Evolutionary conservation across 2,113 vertebrate genomes (phyloP).

Genomic region (Pachyramphus minor): DNA sequence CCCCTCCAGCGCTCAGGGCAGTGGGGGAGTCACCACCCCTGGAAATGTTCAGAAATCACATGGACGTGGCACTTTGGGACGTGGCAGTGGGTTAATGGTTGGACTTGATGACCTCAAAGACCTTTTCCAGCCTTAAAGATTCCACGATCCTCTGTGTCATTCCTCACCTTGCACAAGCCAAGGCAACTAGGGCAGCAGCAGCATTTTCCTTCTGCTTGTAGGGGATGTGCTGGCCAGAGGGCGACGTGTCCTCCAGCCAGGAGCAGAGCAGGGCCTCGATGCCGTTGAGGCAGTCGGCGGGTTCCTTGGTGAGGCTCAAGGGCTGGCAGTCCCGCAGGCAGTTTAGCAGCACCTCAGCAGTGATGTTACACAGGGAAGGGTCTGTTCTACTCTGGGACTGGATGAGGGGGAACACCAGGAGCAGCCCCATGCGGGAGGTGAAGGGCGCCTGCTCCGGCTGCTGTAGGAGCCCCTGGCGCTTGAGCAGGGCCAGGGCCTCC

Average conservation of each 20-base stretch:
- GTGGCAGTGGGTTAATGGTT: not conserved
- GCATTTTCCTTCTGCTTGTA: slow-evolving; percentile 94
- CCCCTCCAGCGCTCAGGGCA: not conserved
- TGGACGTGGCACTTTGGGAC: not conserved
- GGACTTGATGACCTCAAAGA: not conserved
- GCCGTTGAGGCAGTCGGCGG: slow-evolving; percentile 93
- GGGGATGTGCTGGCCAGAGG: slow-evolving; percentile 73
- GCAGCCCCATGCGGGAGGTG: slow-evolving; percentile 92
- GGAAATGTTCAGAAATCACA: not conserved
- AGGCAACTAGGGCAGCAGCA: slow-evolving; percentile 93
- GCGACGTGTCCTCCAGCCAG: slow-evolving; percentile 87
- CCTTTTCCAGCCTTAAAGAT: too few relatives aligned
- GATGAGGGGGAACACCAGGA: slow-evolving; percentile 93
- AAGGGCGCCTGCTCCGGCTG: slow-evolving; percentile 94
- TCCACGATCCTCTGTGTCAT: accelerated
- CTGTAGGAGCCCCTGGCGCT: slow-evolving; percentile 92
- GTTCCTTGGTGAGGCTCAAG: slow-evolving; percentile 96
- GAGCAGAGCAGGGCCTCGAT: slow-evolving; percentile 94
- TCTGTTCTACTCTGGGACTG: slow-evolving; percentile 96
- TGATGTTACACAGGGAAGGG: slow-evolving; percentile 94
- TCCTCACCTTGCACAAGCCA: slow-evolving; percentile 93
- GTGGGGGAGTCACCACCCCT: not conserved
- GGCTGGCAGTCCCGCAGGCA: slow-evolving; percentile 98
- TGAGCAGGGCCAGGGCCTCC: slow-evolving; percentile 91
- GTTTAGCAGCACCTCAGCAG: slow-evolving; percentile 92